Base-by-base conservation (phyloP, 2,888 invertebrate species). In the Venusia cambrica region DNA sequence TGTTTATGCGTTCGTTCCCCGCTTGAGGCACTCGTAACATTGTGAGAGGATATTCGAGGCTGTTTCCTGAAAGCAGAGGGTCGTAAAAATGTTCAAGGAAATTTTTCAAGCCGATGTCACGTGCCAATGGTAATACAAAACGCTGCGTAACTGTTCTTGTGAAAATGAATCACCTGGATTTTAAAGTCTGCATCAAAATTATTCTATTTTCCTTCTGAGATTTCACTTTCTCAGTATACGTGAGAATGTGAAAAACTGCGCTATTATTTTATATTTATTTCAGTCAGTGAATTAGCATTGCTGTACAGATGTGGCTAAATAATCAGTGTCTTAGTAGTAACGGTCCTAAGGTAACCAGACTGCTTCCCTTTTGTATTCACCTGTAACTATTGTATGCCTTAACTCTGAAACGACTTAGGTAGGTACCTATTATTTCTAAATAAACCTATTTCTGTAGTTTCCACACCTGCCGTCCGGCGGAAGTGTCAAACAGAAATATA, bases 71-170 rank as follows among this genome's bases (percentile, higher is more conserved):
- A 51, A 36, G 15, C 30, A 21, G 17, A 10, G n/a, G n/a, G 24
- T 47, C 44, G 31, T 45, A 30, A 49, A 49, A 38, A 29, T 28
- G 29, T 63, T 63, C 63, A 46, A 41, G 45, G 63, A 64, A 65
- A 46, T 41, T 34, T 45, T 47, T 56, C 49, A 26, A 18, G 14
- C 57, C 51, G 56, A 54, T 37, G 47, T 48, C 50, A 49, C 33
- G 5, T 29, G 18, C 49, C 38, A 45, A 49, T 54, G 36, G 46
- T 41, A 20, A 45, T 45, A 39, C 34, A 40, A 38, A 35, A 29
- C 27, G 39, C 38, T 28, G 27, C 22, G 33, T 46, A 41, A 49
- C 31, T 36, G 31, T 49, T 20, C 21, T 16, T 18, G 10, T 24
- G 13, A 42, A 37, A 13, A 2, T 45, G 43, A 48, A 19, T 43